phyloP scores from a whole-genome alignment of 2,113 vertebrate species.

The Gasterosteus aculeatus region DNA sequence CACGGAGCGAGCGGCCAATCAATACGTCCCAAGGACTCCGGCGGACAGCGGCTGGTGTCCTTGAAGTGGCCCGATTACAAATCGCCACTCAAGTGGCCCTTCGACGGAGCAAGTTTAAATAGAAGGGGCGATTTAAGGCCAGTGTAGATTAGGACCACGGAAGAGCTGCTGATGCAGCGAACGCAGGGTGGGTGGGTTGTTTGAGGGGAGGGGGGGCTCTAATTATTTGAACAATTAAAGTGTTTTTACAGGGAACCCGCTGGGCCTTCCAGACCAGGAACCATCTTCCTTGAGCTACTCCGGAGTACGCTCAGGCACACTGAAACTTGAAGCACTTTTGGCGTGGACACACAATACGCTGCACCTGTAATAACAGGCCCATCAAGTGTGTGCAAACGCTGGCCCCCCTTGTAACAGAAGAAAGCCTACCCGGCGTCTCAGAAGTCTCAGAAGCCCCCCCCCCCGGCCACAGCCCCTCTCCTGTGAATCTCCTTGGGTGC shows the following conservation, averaged over 20 bases:
- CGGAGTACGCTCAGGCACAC: slow-evolving; percentile 18
- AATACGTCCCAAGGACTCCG: slow-evolving; percentile 72
- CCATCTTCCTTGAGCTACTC: slow-evolving; percentile 14
- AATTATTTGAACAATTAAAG: slow-evolving; percentile 22
- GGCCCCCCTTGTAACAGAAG: slow-evolving; percentile 50
- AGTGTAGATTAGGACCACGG: slow-evolving; percentile 36
- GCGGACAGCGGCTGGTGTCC: slow-evolving; percentile 52
- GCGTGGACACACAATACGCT: slow-evolving; percentile 57
- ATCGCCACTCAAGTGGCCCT: slow-evolving; percentile 42
- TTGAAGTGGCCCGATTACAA: slow-evolving; percentile 71
- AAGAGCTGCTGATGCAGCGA: slow-evolving; percentile 61
- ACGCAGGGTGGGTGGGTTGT: neutral
- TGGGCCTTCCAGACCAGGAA: slow-evolving; percentile 17
- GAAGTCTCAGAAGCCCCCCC: slow-evolving; percentile 39
- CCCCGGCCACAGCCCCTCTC: neutral
- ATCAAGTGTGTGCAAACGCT: slow-evolving; percentile 33
- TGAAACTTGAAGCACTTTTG: slow-evolving; percentile 61
- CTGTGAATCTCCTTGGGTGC: slow-evolving; percentile 40
- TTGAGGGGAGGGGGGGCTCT: slow-evolving; percentile 16
- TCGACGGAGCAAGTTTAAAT: slow-evolving; percentile 60
- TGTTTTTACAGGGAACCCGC: slow-evolving; percentile 2
- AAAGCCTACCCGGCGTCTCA: slow-evolving; percentile 39
- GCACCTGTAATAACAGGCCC: slow-evolving; percentile 72
- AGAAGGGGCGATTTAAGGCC: slow-evolving; percentile 47
- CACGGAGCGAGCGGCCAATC: slow-evolving; percentile 67